Conservation (phyloP, 2,797 vertebrate species). For the Sternarchorhynchus goeldii region DNA sequence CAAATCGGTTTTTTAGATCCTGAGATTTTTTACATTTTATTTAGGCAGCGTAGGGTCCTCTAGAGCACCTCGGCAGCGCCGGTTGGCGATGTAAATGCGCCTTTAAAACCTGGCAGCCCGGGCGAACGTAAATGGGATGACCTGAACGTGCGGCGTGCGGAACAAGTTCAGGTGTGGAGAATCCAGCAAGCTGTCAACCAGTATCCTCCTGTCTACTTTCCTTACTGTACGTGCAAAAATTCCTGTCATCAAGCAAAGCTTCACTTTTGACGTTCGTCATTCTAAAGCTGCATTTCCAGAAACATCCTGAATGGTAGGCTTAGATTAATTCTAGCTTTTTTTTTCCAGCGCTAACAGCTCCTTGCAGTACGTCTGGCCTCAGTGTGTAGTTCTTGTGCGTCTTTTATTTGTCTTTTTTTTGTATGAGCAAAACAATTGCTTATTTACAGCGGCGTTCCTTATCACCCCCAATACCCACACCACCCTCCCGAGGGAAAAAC, state of each 20-base stretch:
- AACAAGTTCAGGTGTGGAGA: too few relatives aligned
- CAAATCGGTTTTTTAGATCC: not conserved
- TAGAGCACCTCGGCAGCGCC: too few relatives aligned
- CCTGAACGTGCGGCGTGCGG: too few relatives aligned
- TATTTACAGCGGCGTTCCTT: conserved; percentile 59
- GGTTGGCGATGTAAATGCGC: too few relatives aligned
- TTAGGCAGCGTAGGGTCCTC: too few relatives aligned
- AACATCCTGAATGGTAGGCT: too few relatives aligned
- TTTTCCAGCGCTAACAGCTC: not conserved
- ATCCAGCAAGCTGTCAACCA: not conserved
- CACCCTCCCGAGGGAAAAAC: conserved; percentile 42
- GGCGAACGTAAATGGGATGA: too few relatives aligned
- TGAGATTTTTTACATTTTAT: not conserved
- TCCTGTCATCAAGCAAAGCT: not conserved
- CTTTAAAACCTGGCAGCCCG: too few relatives aligned
- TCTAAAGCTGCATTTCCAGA: too few relatives aligned
- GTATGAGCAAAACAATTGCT: conserved; percentile 50
- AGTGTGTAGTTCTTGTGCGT: conserved; percentile 33
- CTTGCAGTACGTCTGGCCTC: not conserved
- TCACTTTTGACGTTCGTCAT: not conserved
- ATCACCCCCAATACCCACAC: conserved; percentile 33
- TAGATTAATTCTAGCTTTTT: not conserved
- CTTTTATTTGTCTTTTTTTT: conserved; percentile 42
- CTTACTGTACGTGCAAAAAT: not conserved
- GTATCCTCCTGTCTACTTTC: not conserved